Base-by-base conservation (phyloP, 2,888 invertebrate species). In the Brenthis hecate region DNA sequence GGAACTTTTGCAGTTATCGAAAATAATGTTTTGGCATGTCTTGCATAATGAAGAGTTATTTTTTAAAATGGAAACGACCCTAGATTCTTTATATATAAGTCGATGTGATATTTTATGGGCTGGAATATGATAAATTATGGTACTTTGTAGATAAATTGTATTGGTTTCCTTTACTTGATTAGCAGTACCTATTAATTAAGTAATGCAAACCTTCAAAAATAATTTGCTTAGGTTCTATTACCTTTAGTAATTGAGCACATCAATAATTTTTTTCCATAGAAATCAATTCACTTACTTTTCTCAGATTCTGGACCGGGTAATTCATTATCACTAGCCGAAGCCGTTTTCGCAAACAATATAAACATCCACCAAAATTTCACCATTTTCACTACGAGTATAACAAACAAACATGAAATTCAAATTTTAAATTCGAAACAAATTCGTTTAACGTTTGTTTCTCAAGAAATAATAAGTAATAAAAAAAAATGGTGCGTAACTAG, bases 341-440 rank as follows among this genome's bases (percentile, higher is more conserved):
- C 89, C 79, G 85, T 89, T 84, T 89, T 91, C 81, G 89, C 88
- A 80, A 90, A 88, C 75, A 92, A 84, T 79, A 92, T 82, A 80
- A 91, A 90, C 89, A 92, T 86, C 92, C 92, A 92, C 92, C 91
- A 92, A 75, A 91, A 91, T 83, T 82, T 90, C 91, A 91, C 87
- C 91, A 92, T 91, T 85, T 79, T 88, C 83, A 86, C 84, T 81
- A n/a, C n/a, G n/a, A n/a, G n/a, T n/a, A 83, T 80, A 83, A 80
- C 80, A 79, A 77, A 77, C 78, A 83, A 79, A 86, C 91, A 92
- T 88, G 80, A 86, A 87, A 85, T 50, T 36, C 54, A 51, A 63
- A 23, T 48, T 23, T 28, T 6, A 36, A 55, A 72, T 74, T 73
- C 72, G 74, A 78, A 77, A 78, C 76, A 75, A 65, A 56, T 70